These are phyloP conservation scores for Cataglyphis rosenhaueri DNA, from an alignment of 2,888 invertebrate species.

Conservation along the genomic window DNA sequence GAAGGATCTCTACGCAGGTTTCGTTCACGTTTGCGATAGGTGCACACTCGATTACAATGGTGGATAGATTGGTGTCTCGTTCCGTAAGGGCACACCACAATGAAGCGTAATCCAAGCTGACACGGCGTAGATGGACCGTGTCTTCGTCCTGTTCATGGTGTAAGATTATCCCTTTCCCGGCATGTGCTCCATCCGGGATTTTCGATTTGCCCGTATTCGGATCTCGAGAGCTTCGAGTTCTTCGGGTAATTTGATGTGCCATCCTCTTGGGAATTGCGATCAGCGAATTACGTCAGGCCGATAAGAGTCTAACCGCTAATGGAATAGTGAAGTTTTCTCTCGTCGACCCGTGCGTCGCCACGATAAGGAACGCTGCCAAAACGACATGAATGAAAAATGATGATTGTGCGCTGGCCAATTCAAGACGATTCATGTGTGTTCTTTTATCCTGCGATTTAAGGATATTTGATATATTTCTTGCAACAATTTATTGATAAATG, in stretches of 20 bases:
- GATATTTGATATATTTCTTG: not conserved
- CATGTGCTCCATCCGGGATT: constrained; percentile 56
- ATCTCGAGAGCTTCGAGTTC: constrained; percentile 45
- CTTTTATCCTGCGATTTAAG: constrained; percentile 5
- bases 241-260: constrained; percentile 56
- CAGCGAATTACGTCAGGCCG: constrained; percentile 30
- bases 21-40: constrained; percentile 32
- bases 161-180: constrained; percentile 60
- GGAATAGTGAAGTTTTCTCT: constrained; percentile 19
- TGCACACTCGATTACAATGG: constrained; percentile 62
- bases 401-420: constrained; percentile 2
- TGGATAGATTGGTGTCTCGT: constrained; percentile 65
- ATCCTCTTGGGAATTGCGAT: constrained; percentile 54
- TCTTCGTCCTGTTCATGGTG: constrained; percentile 53
- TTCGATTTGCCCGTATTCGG: constrained; percentile 67
- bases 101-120: constrained; percentile 73
- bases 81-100: constrained; percentile 79
- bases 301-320: constrained; percentile 23
- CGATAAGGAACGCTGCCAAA: constrained; percentile 27
- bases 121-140: constrained; percentile 58
- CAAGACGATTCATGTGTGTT: not conserved
- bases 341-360: not conserved
- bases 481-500: not conserved
- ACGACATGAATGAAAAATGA: constrained; percentile 31
- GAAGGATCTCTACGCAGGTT: constrained; percentile 33